Evolutionary conservation across 1,140 invertebrate species (phyloP).

Genomic region (Nephila pilipes): DNA sequence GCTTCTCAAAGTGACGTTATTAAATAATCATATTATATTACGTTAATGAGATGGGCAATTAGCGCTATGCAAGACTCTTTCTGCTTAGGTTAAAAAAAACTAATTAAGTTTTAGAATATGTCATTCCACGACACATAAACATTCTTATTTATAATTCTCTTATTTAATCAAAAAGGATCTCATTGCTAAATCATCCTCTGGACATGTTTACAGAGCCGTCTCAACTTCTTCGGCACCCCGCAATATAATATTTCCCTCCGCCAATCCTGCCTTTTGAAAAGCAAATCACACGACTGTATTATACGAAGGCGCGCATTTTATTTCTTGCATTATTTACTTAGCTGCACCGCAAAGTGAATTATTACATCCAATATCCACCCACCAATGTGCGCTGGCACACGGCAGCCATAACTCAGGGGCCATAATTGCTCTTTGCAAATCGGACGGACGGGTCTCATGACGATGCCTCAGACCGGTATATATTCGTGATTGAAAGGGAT

Average conservation of each 20-base stretch:
- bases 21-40: too few relatives aligned
- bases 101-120: too few relatives aligned
- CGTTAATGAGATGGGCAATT: too few relatives aligned
- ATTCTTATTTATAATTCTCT: too few relatives aligned
- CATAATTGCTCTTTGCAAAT: conserved; percentile 60
- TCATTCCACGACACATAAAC: too few relatives aligned
- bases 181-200: neutral
- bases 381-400: neutral
- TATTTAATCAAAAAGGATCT: neutral
- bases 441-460: conserved; percentile 57
- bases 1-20: too few relatives aligned
- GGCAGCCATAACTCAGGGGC: conserved; percentile 54
- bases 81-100: too few relatives aligned
- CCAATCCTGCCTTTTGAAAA: neutral
- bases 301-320: conserved; percentile 17
- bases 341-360: conserved; percentile 54
- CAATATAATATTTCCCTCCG: neutral
- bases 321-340: conserved; percentile 30
- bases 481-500: conserved; percentile 71
- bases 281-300: neutral
- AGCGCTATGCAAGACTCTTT: too few relatives aligned
- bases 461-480: conserved; percentile 43
- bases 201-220: neutral
- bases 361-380: conserved; percentile 68
- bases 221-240: neutral